Evolutionary conservation across 1,140 invertebrate genomes (phyloP).

Genomic region (Papilio aristodemus): DNA sequence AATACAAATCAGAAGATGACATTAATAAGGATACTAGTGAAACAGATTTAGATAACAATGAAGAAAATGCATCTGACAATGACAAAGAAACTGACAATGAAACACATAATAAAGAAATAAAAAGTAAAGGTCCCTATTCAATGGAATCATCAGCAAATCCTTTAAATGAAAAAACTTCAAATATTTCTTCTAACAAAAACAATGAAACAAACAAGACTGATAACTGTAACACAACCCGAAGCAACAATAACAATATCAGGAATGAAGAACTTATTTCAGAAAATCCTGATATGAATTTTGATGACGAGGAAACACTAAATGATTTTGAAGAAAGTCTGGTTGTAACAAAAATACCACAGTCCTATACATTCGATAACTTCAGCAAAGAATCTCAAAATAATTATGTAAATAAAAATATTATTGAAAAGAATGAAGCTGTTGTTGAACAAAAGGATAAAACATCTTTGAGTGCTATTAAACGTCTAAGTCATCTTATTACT

Average conservation of each 20-base stretch:
- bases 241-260: constrained; percentile 24
- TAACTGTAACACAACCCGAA: constrained; percentile 32
- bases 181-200: neutral
- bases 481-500: constrained; percentile 62
- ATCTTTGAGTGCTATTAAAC: constrained; percentile 57
- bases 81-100: constrained; percentile 21
- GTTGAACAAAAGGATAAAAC: constrained; percentile 7
- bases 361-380: neutral
- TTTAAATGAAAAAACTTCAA: neutral
- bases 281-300: constrained; percentile 4
- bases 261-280: constrained; percentile 25
- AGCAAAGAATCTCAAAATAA: constrained; percentile 13
- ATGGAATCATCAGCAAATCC: neutral
- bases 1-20: neutral
- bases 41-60: constrained; percentile 7
- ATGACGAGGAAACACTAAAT: constrained; percentile 23
- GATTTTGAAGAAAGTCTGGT: constrained; percentile 27
- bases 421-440: constrained; percentile 31
- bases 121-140: neutral
- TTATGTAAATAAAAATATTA: constrained; percentile 22
- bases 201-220: constrained; percentile 27
- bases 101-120: constrained; percentile 1
- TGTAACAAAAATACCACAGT: constrained; percentile 8
- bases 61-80: constrained; percentile 14
- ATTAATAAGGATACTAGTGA: neutral